phyloP scores from a whole-genome alignment of 2,888 invertebrate genomes.

The Eupithecia pulchellata region DNA sequence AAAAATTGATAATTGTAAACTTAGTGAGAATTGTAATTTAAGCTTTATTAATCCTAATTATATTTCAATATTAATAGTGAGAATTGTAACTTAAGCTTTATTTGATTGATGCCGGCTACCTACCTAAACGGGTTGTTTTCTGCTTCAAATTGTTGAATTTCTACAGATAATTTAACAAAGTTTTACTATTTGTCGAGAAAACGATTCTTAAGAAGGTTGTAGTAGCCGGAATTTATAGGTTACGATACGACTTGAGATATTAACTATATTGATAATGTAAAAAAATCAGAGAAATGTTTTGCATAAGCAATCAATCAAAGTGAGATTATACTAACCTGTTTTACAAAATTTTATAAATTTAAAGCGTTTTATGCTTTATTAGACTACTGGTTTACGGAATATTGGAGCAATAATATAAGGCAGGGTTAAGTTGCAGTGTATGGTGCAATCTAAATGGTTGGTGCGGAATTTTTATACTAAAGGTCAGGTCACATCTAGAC shows the following conservation, averaged over 20 bases:
- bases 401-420: not conserved
- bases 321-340: constrained; percentile 19
- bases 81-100: not conserved
- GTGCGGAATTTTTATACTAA: not conserved
- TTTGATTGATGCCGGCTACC: not conserved
- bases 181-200: not conserved
- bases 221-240: not conserved
- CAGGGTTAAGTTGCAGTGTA: not conserved
- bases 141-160: not conserved
- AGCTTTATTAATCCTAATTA: not conserved
- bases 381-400: constrained; percentile 1
- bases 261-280: not conserved
- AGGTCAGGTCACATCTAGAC: no score
- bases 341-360: constrained; percentile 13
- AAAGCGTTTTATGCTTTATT: constrained; percentile 21
- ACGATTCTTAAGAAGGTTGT: not conserved
- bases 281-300: not conserved
- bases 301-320: constrained; percentile 5
- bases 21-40: not conserved
- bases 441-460: not conserved
- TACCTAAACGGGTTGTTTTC: not conserved
- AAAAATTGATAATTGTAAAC: not conserved
- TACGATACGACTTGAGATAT: not conserved
- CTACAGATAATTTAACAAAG: not conserved
- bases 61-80: not conserved